Percentiles rank a stretch among this genome's conserved stretches.
These are phyloP conservation scores for Lacerta bilineata DNA, from an alignment of 2,797 vertebrate species.

Conservation along the genomic window DNA sequence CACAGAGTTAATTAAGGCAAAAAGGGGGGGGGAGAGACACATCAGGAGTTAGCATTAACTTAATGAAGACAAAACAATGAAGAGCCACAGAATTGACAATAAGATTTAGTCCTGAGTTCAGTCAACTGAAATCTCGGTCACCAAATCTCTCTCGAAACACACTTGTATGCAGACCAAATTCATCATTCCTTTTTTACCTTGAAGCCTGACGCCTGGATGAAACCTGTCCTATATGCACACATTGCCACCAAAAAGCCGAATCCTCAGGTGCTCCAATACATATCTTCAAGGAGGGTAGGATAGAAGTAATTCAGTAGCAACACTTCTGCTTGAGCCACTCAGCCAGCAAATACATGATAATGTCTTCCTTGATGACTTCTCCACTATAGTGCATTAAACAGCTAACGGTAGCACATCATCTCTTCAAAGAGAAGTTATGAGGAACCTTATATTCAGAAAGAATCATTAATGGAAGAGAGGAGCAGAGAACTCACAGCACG, in stretches of 20 bases:
- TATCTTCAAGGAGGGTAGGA: background rate
- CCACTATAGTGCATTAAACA: background rate
- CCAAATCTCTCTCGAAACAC: background rate
- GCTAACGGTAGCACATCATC: background rate
- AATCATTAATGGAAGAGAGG: background rate
- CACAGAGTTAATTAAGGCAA: background rate
- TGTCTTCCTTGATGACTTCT: background rate
- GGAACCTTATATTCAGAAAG: constrained; percentile 37
- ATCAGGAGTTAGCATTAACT: background rate
- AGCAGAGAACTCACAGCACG: background rate
- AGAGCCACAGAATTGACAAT: background rate
- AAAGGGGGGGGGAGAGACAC: background rate
- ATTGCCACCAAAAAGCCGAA: background rate
- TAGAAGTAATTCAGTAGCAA: background rate
- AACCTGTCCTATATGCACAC: background rate
- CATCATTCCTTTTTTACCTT: background rate
- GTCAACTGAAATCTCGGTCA: background rate
- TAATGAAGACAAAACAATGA: background rate
- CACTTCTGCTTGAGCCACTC: accelerated
- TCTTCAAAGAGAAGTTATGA: background rate
- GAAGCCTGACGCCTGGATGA: background rate
- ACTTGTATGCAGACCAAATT: background rate
- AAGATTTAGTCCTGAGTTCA: background rate
- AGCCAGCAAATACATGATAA: background rate
- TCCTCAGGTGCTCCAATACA: background rate